Base-by-base conservation (phyloP, 2,888 invertebrate species). In the Cabera pusaria region DNA sequence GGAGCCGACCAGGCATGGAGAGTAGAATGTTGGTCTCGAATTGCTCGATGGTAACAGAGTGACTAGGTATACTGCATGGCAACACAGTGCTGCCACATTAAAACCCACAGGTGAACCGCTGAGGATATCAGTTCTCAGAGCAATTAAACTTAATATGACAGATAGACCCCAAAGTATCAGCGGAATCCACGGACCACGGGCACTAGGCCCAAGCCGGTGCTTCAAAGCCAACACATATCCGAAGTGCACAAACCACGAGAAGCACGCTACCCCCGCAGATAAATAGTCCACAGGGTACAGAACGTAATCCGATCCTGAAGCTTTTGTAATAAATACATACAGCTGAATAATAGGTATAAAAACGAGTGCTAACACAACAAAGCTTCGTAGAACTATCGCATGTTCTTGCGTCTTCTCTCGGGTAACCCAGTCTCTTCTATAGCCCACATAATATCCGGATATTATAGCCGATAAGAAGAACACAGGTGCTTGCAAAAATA, bases 211-310 rank as follows among this genome's bases (percentile, higher is more conserved):
- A 20, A 93, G 79, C 52, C 92, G 88, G 56, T 89, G 90, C 54
- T 93, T 92, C 35, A 96, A 75, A 2, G 93, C 92, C 52, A 95
- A 80, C 56, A 92, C 90, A 78, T 93, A 95, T 48, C 94, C 92
- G 56, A 95, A 92, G 78, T 98, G 97, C 7, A 96, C 90, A 32
- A 94, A 81, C 97, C 97, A 97, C 25, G 95, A 90, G 25, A 96
- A 75, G 50, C 93, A 92, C 67, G 95, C 91, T 2, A 94, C 90
- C 22, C 93, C 93, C 10, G 92, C 91, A 24, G 93, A 81, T 22
- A 96, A 90, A 64, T 94, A 93, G 71, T 95, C 94, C 34, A 94
- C 90, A 5, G 93, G 92, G 60, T 90, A 90, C 40, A 92, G 76
- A 33, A 76, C 64, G 49, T 84, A 78, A 21, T 83, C 65, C n/a